These are phyloP conservation scores for Melieria crassipennis DNA, from an alignment of 2,888 invertebrate species.

Conservation along the genomic window DNA sequence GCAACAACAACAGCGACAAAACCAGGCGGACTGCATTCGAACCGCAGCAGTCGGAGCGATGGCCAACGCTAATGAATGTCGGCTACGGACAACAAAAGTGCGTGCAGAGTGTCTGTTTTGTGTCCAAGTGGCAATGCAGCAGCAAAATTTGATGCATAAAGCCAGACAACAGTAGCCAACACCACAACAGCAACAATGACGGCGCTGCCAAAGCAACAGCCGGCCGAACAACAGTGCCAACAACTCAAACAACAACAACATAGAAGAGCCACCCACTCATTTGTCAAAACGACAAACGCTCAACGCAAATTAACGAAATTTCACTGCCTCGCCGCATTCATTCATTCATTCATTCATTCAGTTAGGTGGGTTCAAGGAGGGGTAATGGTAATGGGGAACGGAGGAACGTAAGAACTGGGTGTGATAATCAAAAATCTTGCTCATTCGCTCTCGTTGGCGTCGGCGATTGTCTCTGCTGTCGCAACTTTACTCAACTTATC, in stretches of 20 bases:
- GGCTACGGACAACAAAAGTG: no score
- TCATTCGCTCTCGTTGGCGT: no score
- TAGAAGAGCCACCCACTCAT: neutral
- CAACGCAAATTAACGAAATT: slow-evolving; percentile 27
- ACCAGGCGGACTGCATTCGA: no score
- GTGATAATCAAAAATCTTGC: neutral
- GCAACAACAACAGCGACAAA: no score
- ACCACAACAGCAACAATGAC: neutral
- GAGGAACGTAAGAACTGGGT: neutral
- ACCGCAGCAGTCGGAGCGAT: no score
- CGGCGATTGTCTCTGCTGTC: no score
- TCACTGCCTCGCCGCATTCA: slow-evolving; percentile 18
- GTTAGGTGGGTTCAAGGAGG: neutral
- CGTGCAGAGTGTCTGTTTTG: no score
- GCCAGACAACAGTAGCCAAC: neutral
- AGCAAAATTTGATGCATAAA: no score
- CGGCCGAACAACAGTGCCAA: no score
- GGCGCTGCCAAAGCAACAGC: neutral
- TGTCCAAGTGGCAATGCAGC: no score
- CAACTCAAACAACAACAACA: no score
- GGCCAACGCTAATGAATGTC: no score
- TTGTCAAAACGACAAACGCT: slow-evolving; percentile 21
- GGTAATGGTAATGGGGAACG: neutral
- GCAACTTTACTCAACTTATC: slow-evolving; percentile 9
- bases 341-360: slow-evolving; percentile 21